Base-by-base conservation (phyloP, 92 coral and sea anemone genomes). In the Chrysogorgia sp. region DNA sequence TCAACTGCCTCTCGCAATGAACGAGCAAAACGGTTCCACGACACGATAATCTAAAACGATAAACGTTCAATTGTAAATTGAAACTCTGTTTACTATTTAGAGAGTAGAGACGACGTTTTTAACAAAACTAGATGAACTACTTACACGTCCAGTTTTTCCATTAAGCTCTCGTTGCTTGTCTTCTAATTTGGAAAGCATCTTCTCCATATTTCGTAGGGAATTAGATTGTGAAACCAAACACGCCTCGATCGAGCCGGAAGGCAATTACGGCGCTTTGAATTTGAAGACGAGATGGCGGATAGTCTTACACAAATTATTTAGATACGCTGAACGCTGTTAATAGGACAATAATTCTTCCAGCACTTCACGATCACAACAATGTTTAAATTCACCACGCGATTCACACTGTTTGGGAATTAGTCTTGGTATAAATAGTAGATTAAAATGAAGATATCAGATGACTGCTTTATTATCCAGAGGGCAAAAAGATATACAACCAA, bases 11-110 rank as follows among this genome's bases (percentile, higher is more conserved):
- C 99, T 61, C 92, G 92, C 57, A 96, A 84, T 7, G 99, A 96
- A 40, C 99, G 90, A 76, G 99, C 99, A 84, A 96, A 96, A 68
- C 99, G 81, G 74, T 96, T 96, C 99, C 99, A 96, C 10, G 99
- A 90, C 9, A 91, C 92, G 15, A 96, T 26, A 65, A 96, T 90
- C 99, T 96, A 82, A 67, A 85, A 67, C 40, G 43, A 78, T 67
- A 81, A 75, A 78, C 22, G 30, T 47, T 30, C 24, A 35, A 0
- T 26, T 6, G 45, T 41, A 26, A 25, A 20, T 0, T 33, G 40
- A 26, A 60, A 63, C 28, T 41, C 40, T 33, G 70, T 15, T 20
- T 28, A 31, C 8, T 28, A 7, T 60, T 15, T 67, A 25, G 57
- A 30, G 22, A 52, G 23, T 21, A 35, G 10, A 29, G 2, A 30